phyloP scores from a whole-genome alignment of 2,113 vertebrate species.

The Thermophis baileyi region DNA sequence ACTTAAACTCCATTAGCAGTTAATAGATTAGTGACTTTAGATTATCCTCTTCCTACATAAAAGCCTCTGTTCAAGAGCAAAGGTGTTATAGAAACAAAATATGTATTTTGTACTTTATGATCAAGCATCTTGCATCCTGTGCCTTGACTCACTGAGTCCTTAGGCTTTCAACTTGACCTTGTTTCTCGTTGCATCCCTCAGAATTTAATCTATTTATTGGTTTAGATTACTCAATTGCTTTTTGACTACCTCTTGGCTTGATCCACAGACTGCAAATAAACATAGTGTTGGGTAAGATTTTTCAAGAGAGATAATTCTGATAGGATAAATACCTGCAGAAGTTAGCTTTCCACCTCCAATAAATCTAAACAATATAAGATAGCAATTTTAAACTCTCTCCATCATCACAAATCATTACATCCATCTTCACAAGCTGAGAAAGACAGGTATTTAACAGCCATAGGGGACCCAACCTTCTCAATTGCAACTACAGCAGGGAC shows the following conservation, averaged over 20 bases:
- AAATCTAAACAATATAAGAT: neutral
- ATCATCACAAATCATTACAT: neutral
- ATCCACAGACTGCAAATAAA: neutral
- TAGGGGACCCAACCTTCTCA: neutral
- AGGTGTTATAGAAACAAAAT: neutral
- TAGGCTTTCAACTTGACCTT: neutral
- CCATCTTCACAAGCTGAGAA: neutral
- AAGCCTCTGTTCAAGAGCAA: neutral
- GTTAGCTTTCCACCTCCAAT: neutral
- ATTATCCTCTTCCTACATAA: neutral
- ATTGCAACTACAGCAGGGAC: neutral
- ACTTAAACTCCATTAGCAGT: neutral
- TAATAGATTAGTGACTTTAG: neutral
- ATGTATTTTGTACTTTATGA: neutral
- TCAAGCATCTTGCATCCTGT: neutral
- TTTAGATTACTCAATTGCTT: neutral
- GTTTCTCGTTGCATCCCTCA: neutral
- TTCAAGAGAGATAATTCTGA: neutral
- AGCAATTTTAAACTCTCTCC: neutral
- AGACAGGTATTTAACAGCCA: neutral
- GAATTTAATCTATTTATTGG: neutral
- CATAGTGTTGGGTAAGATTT: neutral
- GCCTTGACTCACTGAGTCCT: neutral
- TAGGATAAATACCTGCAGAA: neutral
- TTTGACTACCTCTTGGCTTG: neutral